A percentile compares a stretch with the other conserved stretches of the same genome.
phyloP scores from a whole-genome alignment of 2,113 vertebrate species.

The Heterotilapia buettikoferi region DNA sequence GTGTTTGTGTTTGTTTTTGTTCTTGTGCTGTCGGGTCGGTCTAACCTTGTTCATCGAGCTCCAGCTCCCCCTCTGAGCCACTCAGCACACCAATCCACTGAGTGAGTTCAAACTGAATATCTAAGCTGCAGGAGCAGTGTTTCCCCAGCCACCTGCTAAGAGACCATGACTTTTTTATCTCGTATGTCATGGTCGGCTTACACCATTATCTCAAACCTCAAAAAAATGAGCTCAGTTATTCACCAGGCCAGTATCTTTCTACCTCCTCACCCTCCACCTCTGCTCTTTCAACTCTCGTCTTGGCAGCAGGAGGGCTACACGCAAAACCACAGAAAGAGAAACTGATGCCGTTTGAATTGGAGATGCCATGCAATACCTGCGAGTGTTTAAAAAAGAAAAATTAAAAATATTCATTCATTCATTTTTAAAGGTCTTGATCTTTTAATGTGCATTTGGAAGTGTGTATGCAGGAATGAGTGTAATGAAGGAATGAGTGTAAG shows the following conservation, averaged over 20 bases:
- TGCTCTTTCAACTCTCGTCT: neutral
- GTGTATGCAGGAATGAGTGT: neutral
- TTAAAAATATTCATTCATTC: neutral
- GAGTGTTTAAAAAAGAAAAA: neutral
- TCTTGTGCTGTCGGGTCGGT: neutral
- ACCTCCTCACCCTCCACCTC: neutral
- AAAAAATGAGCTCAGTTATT: neutral
- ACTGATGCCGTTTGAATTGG: neutral
- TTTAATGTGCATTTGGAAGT: neutral
- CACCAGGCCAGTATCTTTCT: neutral
- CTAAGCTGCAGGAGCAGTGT: neutral
- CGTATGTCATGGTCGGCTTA: neutral
- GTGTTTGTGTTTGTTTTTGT: constrained; percentile 28
- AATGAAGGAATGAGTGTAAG: no score
- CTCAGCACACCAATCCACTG: neutral
- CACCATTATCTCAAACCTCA: constrained; percentile 23
- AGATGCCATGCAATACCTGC: neutral
- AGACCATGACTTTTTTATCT: constrained; percentile 19
- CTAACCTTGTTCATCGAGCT: constrained; percentile 1
- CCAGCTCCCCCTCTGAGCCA: neutral
- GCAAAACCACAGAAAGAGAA: neutral
- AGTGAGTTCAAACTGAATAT: constrained; percentile 9
- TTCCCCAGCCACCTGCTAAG: constrained; percentile 2
- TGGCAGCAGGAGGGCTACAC: neutral
- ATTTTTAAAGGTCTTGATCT: neutral